Evolutionary conservation across 1,140 invertebrate genomes (phyloP), one percentile per base, ranked within the genome.

Genomic region (Aphaenogaster ashmeadi): DNA sequence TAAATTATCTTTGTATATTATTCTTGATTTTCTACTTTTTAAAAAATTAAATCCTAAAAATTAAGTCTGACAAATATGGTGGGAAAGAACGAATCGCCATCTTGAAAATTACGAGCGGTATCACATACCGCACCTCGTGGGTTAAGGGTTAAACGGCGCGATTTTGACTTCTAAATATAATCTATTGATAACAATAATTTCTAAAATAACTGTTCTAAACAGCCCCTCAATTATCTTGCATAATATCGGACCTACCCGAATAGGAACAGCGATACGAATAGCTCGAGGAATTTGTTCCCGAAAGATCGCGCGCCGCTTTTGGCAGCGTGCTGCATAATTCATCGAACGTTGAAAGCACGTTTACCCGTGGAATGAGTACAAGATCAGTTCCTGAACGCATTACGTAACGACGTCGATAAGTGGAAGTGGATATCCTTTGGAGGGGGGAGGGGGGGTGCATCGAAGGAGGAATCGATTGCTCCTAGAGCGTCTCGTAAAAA

Each of bases 401-500:
- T 90, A 74, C 66, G 58, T 89, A 90, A 89, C 33, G 7, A 38
- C 50, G 5, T 15, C 71, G 50, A 89, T 72, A 72, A 90, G 38
- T 69, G 9, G 18, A 58, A 36, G 27, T 77, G 52, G 11, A 38
- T 79, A 84, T 75, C 88, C 78, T 21, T 50, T 18, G 2, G 54
- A 78, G 41, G 52, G 27, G 69, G 47, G 6, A 33, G 58, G 58
- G 56, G 13, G 58, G 15, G 15, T n/a, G 33, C 9, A n/a, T 13
- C 33, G 44, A 52, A 27, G 21, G 60, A 47, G 6, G 69, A 44
- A 81, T 75, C 86, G 47, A 87, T 87, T 13, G 60, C 50, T 27
- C 21, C 80, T 62, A 27, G 38, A 41, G 7, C 6, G 60, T 50
- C 74, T 89, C 56, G 27, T 60, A 38, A 50, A 81, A 80, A 79